Evolutionary conservation across 2,888 invertebrate species (phyloP), one percentile per base, ranked within the genome.

Genomic region (Rhingia rostrata): DNA sequence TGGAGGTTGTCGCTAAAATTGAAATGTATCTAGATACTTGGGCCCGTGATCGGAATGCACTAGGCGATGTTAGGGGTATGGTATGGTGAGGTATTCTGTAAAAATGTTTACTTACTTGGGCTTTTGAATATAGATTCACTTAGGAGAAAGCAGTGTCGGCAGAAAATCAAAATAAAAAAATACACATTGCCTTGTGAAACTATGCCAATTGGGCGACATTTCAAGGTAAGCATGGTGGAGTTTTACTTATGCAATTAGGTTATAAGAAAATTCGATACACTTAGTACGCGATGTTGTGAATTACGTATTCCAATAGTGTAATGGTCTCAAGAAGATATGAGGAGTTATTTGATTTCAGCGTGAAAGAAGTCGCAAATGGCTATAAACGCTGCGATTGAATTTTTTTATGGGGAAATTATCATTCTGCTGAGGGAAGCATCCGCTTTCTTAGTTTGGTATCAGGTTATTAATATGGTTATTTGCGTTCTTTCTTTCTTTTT

Each of bases 221-320:
- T 82, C 82, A 82, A 82, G 82, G 82, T 77, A 64, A 82, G 14
- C 47, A 45, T 45, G 45, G 4, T 39, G 10, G 14, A 12, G 49
- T 51, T 66, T 67, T 61, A 72, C 77, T 82, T 82, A 77, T 82
- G 70, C 72, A 82, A 77, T 54, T 77, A 53, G 82, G 77, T 77
- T 72, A 72, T 43, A 82, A 77, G 82, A 82, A 82, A 82, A 72
- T 82, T 82, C 82, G 82, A 82, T 82, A 82, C 77, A 82, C 82
- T 82, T 77, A 49, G 14, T 45, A 33, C 37, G 37, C 37, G 30
- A 30, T 5, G 43, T 6, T 37, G 58, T n/a, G 14, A 41, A 70
- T 70, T 70, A 37, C 6, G 33, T 37, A 80, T 80, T 80, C 80
- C 9, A 43, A 10, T 6, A 12, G 49, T 33, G 74, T 63, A 74